Evolutionary conservation across 2,797 vertebrate genomes (phyloP).

Genomic region (Tangara arthus): DNA sequence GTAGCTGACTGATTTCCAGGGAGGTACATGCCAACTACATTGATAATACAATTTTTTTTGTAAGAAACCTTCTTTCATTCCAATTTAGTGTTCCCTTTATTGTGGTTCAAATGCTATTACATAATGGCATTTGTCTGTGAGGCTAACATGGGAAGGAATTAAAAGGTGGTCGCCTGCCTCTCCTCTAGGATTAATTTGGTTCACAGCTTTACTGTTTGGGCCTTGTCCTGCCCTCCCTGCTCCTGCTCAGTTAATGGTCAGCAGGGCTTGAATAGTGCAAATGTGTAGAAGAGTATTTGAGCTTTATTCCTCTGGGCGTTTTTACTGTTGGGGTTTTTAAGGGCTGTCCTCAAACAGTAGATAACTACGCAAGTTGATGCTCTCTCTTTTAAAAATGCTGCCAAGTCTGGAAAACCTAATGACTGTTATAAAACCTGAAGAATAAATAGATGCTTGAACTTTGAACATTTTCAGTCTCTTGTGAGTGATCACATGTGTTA

Average conservation of each 20-base stretch:
- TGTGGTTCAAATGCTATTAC: background rate
- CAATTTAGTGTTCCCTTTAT: background rate
- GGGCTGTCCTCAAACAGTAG: background rate
- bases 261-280: background rate
- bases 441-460: constrained; percentile 6
- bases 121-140: background rate
- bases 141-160: background rate
- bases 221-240: background rate
- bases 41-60: background rate
- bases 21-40: background rate
- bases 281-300: background rate
- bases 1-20: background rate
- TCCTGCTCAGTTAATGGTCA: background rate
- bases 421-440: background rate
- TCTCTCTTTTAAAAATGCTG: background rate
- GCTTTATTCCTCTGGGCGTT: background rate
- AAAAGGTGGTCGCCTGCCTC: background rate
- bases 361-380: background rate
- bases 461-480: background rate
- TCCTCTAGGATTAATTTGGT: background rate
- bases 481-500: background rate
- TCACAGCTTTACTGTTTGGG: constrained; percentile 2
- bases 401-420: background rate
- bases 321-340: background rate
- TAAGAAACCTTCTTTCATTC: background rate